Base-by-base conservation (phyloP, 2,888 invertebrate species). In the Biston betularia region DNA sequence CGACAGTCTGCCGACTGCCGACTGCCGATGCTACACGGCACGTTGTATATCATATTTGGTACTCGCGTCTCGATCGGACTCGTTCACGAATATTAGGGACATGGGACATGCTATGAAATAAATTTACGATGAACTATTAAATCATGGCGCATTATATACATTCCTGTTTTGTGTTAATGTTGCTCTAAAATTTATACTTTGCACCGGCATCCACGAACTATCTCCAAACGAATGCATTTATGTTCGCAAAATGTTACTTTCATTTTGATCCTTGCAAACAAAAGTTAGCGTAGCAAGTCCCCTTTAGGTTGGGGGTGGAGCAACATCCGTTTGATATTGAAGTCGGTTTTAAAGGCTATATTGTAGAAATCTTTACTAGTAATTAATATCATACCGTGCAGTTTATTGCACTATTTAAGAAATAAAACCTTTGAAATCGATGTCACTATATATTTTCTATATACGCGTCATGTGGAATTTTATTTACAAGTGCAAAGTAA, bases 111-210 rank as follows among this genome's bases (percentile, higher is more conserved):
- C 11, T 0, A 48, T 34, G 33, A 14, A 0, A 54, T 38, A 48
- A 34, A 54, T 11, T 52, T 46, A 46, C 14, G 46, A 15, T 15
- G 10, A 15, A 45, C 44, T 46, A 46, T 46, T 48, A 12, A 48
- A 33, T 48, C 24, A 48, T 48, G 48, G 11, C 46, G 34, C 44
- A 58, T 49, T 55, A 49, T 48, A 54, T 60, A 65, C 65, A 61
- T 62, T 66, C 66, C 66, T 65, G 35, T 57, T 62, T 34, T 42
- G 44, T 55, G 46, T 52, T 14, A 35, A 50, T 15, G 1, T 44
- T 24, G 67, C 65, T 63, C 66, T 72, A 69, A 72, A 73, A 73
- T 67, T 61, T 67, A 63, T 72, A 73, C 70, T 72, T 74, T 74
- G 69, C 70, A 65, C 65, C 62, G 59, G 62, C 65, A 65, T 48